Evolutionary conservation across 2,797 vertebrate species (phyloP), one percentile per base, ranked within the genome.

Genomic region (Tokudaia muenninki): DNA sequence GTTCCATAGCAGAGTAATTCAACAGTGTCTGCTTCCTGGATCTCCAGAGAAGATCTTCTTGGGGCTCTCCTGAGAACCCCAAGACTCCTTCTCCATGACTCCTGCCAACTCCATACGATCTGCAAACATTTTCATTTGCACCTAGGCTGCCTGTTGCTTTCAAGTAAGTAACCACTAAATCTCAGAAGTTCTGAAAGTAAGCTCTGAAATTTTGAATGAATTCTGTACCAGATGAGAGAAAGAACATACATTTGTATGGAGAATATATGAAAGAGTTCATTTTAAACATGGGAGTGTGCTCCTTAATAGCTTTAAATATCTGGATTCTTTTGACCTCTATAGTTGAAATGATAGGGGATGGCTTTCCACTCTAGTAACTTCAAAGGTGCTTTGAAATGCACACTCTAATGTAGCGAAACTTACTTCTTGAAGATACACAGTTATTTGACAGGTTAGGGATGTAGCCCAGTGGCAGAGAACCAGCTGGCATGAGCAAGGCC

Each of bases 251-350:
- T 67, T 44, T 95, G 19, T 59, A 80, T 80, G 16, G 22, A 31
- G n/a, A 96, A 84, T 4, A 50, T 72, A 55, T 77, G 34, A 96
- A 94, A 78, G 37, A 41, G 16, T 67, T 91, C 86, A 65, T 59
- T 17, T 95, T 75, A 63, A n/a, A 75, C 22, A 31, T 59, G 37
- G 44, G 17, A 47, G 9, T 22, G 14, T 57, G 13, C 0, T 47
- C 37, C 29, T 96, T 80, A 72, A 31, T 77, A 67, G 29, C 26
- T 92, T 67, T 74, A 75, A 87, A 83, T 90, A 80, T 72, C 50
- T 44, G 31, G 34, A 5, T 72, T 94, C 44, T 61, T 78, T 93
- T 92, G 24, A 59, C 31, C 7, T 7, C 52, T 34, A 16, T 65
- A n/a, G 6, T 91, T 77, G 57, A 44, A 87, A 57, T 94, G 41